Evolutionary conservation across 1,140 invertebrate genomes (phyloP), one percentile per base, ranked within the genome.

Genomic region (Drosophila micromelanica): DNA sequence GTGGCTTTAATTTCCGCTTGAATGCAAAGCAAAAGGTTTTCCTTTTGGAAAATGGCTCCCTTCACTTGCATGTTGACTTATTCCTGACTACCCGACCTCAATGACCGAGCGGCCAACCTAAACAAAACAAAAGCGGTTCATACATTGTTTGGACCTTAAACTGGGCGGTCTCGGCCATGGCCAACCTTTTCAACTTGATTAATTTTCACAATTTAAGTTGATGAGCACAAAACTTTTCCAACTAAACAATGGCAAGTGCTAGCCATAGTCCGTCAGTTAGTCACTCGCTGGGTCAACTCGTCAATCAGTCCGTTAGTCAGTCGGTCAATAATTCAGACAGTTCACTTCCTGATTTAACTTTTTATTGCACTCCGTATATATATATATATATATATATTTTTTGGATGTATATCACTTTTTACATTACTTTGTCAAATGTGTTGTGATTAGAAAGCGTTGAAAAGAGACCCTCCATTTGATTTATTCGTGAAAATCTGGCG

Each of bases 191-290:
- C 82, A 82, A 86, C 82, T 86, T 87, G 82, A 86, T 86, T 86
- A 86, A 86, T 86, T 86, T 89, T 86, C 75, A 86, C 82, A 87
- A 86, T 86, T 86, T 86, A 86, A 86, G 75, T 87, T 86, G 82
- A 86, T 86, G 82, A 89, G 75, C 78, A 52, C 72, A 57, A 61
- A 76, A 82, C 67, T 70, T 27, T 81, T 68, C 67, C 51, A 77
- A 65, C 40, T 17, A 46, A 76, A 78, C 67, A 75, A 61, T 62
- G 60, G 43, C 17, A 59, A 64, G 35, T 42, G 54, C 45, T 43
- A 57, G 38, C 62, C 51, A 49, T 17, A 15, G 38, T 12, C 56
- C 30, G 17, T 62, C 40, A 30, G 43, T 71, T 27, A 43, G 23
- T 37, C 15, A 12, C 23, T n/a, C 63, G 40, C 23, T 68, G 30